A percentile compares a stretch with the other conserved stretches of the same genome.
phyloP scores from a whole-genome alignment of 2,113 vertebrate species.

The Eulemur macaco region DNA sequence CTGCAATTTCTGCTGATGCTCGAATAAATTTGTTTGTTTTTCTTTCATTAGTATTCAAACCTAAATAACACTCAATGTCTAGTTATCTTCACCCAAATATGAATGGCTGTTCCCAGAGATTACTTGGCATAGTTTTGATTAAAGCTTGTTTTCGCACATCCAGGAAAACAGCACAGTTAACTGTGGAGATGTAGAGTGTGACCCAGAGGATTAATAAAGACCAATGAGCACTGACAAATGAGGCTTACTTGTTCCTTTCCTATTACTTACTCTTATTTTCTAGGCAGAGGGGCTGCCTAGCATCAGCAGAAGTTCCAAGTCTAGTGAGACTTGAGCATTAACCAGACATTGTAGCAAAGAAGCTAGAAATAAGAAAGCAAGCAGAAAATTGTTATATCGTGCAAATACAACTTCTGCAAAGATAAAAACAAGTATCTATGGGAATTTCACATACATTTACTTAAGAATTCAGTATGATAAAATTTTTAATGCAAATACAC shows the following conservation, averaged over 20 bases:
- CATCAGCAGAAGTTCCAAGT: constrained; percentile 6
- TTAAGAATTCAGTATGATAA: background rate
- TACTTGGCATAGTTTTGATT: constrained; percentile 32
- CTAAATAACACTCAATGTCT: constrained; percentile 46
- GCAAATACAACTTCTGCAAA: background rate
- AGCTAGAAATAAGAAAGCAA: background rate
- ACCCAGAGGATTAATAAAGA: constrained; percentile 64
- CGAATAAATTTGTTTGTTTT: constrained; percentile 57
- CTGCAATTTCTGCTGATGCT: constrained; percentile 10
- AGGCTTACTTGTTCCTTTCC: constrained; percentile 51
- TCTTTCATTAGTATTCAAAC: background rate
- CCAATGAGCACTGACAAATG: constrained; percentile 57
- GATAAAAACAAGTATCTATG: background rate
- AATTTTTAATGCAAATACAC: background rate
- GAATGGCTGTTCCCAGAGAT: background rate
- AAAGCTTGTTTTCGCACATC: constrained; percentile 51
- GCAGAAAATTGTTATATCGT: background rate
- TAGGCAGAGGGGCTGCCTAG: background rate
- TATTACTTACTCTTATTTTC: constrained; percentile 63
- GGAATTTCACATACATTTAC: background rate
- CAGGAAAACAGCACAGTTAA: constrained; percentile 41
- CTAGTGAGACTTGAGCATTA: background rate
- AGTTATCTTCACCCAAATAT: constrained; percentile 36
- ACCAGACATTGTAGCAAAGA: background rate
- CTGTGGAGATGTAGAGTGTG: constrained; percentile 12